Evolutionary conservation across 2,113 vertebrate species (phyloP).

Genomic region (Salvelinus namaycush): DNA sequence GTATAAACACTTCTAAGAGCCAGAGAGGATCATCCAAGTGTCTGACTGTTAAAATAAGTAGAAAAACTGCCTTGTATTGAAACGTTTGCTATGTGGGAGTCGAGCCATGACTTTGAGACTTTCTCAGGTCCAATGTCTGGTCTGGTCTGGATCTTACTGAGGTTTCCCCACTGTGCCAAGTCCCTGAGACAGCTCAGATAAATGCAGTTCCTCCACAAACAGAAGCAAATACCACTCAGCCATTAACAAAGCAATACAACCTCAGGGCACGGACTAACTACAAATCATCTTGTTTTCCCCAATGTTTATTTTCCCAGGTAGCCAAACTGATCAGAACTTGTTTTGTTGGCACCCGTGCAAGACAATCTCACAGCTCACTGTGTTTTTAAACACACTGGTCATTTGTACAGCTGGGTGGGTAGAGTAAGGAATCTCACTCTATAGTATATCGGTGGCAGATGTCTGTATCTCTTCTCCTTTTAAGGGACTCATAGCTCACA

Average conservation of each 20-base stretch:
- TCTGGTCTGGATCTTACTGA: slow-evolving; percentile 10
- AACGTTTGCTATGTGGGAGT: not conserved
- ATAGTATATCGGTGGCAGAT: no score
- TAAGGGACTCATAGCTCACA: no score
- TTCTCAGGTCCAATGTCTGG: slow-evolving; percentile 5
- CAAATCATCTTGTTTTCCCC: not conserved
- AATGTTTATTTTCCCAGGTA: slow-evolving; percentile 4
- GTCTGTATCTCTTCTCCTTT: no score
- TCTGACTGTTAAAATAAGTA: not conserved
- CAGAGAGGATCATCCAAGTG: slow-evolving; percentile 7
- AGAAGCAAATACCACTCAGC: slow-evolving; percentile 12
- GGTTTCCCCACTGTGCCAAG: slow-evolving; percentile 3
- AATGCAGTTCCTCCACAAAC: not conserved
- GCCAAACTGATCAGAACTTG: slow-evolving; percentile 11
- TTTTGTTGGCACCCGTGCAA: not conserved
- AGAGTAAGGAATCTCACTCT: no score
- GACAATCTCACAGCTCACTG: not conserved
- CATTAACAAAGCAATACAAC: slow-evolving; percentile 18
- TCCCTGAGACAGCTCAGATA: slow-evolving; percentile 16
- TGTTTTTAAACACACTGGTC: not conserved
- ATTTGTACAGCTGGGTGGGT: not conserved
- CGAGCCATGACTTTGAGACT: not conserved
- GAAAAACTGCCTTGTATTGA: not conserved
- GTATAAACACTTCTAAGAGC: not conserved
- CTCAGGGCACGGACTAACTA: not conserved